Evolutionary conservation across 2,888 invertebrate species (phyloP).

Genomic region (Callosobruchus maculatus): DNA sequence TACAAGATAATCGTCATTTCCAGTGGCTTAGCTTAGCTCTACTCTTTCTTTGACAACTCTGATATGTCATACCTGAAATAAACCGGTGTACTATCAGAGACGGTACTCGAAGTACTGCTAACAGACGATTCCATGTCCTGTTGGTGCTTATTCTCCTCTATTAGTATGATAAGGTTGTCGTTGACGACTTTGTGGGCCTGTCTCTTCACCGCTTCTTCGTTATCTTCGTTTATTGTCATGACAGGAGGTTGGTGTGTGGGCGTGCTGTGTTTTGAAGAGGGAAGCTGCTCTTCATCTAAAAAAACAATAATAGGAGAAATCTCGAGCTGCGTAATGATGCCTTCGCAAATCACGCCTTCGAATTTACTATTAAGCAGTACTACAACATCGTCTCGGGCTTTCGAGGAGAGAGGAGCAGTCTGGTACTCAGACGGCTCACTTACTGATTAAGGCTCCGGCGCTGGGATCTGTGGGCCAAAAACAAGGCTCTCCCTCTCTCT

Average conservation of each 20-base stretch:
- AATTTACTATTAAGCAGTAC: no score
- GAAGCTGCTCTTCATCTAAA: neutral
- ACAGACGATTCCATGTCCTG: slow-evolving; percentile 29
- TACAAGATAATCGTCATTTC: no score
- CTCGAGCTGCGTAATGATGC: no score
- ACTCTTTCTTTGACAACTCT: neutral
- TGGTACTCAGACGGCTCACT: no score
- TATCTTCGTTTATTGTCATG: slow-evolving; percentile 60
- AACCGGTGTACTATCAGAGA: slow-evolving; percentile 26
- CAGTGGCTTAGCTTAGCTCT: no score
- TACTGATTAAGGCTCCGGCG: no score
- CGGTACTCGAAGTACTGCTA: slow-evolving; percentile 15
- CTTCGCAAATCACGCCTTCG: no score
- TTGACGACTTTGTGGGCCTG: slow-evolving; percentile 61
- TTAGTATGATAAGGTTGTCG: slow-evolving; percentile 64
- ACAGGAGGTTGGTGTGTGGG: slow-evolving; percentile 73
- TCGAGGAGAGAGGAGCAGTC: no score
- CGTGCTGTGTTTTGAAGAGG: slow-evolving; percentile 58
- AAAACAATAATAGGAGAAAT: neutral
- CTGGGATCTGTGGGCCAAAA: no score
- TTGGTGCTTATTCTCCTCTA: slow-evolving; percentile 58
- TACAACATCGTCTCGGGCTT: no score
- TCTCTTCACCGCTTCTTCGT: slow-evolving; percentile 41
- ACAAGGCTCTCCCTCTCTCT: no score
- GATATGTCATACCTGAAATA: slow-evolving; percentile 30